Conservation (phyloP, 2,113 vertebrate species). For the Caloenas nicobarica region DNA sequence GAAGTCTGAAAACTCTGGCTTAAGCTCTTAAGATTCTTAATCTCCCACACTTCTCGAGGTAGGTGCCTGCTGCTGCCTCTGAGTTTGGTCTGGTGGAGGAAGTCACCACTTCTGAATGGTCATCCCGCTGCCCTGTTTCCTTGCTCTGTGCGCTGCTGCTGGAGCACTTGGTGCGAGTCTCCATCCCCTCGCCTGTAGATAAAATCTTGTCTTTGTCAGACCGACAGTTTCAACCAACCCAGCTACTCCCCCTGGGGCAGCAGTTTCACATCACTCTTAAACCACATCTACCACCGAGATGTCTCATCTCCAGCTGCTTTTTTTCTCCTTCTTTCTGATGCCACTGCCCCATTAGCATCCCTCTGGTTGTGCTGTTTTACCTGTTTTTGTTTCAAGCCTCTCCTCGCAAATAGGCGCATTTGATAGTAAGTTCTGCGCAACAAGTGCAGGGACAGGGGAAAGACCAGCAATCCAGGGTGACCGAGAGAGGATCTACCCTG, state of each 20-base stretch:
- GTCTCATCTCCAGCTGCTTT: neutral
- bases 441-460: neutral
- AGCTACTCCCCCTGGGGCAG: neutral
- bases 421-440: neutral
- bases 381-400: neutral
- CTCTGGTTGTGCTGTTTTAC: neutral
- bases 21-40: neutral
- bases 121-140: neutral
- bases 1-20: neutral
- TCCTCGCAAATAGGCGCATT: neutral
- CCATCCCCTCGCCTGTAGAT: fast-evolving
- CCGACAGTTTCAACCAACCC: neutral
- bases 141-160: neutral
- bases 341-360: neutral
- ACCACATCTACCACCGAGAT: neutral
- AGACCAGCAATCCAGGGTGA: neutral
- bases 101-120: neutral
- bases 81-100: neutral
- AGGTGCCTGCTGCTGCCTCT: neutral
- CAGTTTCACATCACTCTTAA: neutral
- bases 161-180: neutral
- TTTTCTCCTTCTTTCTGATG: neutral
- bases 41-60: neutral
- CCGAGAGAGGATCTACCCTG: neutral
- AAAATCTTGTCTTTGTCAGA: neutral